Conservation (phyloP, 2,797 vertebrate genomes). For the Mallotus villosus region DNA sequence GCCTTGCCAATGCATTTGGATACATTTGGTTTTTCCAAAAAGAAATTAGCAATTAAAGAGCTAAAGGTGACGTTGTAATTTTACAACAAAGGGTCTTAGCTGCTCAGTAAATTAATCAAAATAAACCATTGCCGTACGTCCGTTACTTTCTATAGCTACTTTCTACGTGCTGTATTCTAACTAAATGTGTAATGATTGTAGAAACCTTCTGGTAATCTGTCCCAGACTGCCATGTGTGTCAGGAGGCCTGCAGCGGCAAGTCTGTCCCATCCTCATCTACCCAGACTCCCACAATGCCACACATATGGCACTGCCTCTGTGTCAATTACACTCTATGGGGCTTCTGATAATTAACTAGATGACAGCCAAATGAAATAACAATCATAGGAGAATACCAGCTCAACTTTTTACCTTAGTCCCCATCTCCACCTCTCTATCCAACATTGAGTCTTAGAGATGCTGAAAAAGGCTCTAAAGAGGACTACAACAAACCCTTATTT, state of each 20-base stretch:
- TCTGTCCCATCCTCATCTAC: conserved; percentile 66
- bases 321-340: conserved; percentile 65
- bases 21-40: no score
- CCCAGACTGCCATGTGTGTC: conserved; percentile 65
- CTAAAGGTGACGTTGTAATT: no score
- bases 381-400: conserved; percentile 21
- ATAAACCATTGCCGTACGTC: conserved; percentile 20
- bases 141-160: conserved; percentile 2
- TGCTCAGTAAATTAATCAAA: not conserved
- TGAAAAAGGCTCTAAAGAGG: conserved; percentile 17
- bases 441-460: conserved; percentile 22
- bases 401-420: not conserved
- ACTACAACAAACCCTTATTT: conserved; percentile 30
- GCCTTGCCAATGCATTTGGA: no score
- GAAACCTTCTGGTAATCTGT: conserved; percentile 54
- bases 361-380: conserved; percentile 61
- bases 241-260: conserved; percentile 63
- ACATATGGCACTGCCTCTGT: conserved; percentile 66
- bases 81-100: no score
- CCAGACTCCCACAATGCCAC: conserved; percentile 58
- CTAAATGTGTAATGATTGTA: conserved; percentile 55
- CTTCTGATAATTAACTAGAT: conserved; percentile 73
- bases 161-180: conserved; percentile 32
- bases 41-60: no score
- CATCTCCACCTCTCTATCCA: not conserved